Evolutionary conservation across 2,888 invertebrate genomes (phyloP), one percentile per base, ranked within the genome.

Genomic region (Ectobius pallidus): DNA sequence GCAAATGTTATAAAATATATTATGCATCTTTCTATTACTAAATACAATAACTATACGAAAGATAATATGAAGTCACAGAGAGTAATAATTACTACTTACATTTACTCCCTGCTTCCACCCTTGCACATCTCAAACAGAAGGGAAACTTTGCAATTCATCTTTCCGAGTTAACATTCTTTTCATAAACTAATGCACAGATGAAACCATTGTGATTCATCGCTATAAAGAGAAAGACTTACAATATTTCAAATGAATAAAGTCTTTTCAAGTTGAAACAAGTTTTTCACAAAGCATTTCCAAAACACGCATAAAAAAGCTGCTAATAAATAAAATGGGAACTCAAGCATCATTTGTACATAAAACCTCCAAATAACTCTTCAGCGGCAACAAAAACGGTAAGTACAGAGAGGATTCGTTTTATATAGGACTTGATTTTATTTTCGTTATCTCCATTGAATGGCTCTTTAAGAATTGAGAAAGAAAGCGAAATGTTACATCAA

Each of bases 151-250:
- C 27, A 44, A 18, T 65, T 46, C 39, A 46, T 65, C 22, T 65
- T 46, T 46, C 46, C 44, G 61, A 70, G 34, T 58, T 58, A 58
- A 44, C 58, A 61, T 46, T 44, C 62, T 62, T 62, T 70, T 70
- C 70, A 70, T 62, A 70, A 70, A 62, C 62, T 70, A 62, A 70
- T 46, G 70, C 61, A 46, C 70, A 46, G 65, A 65, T 65, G 46
- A 18, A 30, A 27, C 46, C 44, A 30, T 65, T 46, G 46, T 46
- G 58, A 30, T n/a, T 30, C 11, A n/a, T 16, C 46, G 20, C 4
- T n/a, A 46, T 44, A 30, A 30, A 65, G 65, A 30, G 65, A 46
- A 16, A 46, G 27, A 65, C 63, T 65, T 65, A 65, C 44, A 44
- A 18, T 46, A 46, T 46, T 46, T 46, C 27, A 65, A 46, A 65